These are phyloP conservation scores for Oriolus oriolus DNA, from an alignment of 2,113 vertebrate species.

Conservation along the genomic window DNA sequence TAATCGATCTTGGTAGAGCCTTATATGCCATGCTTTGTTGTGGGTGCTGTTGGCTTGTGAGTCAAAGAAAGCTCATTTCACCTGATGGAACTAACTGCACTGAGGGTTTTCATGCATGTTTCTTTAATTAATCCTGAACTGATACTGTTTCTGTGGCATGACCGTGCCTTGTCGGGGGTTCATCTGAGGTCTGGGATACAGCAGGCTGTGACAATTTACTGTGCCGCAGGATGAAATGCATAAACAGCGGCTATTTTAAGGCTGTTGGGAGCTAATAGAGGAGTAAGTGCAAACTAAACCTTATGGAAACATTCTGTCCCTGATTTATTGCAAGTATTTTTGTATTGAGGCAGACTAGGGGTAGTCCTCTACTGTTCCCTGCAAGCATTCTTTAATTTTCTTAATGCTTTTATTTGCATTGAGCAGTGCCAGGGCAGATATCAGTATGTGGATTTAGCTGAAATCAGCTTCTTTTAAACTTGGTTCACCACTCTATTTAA, in stretches of 20 bases:
- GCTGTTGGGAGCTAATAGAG: background rate
- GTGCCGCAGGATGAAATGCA: background rate
- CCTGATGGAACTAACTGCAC: background rate
- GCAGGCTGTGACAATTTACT: background rate
- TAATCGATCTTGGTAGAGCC: background rate
- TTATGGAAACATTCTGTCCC: background rate
- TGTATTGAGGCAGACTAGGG: background rate
- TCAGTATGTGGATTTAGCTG: background rate
- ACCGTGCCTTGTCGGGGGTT: background rate
- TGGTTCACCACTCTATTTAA: background rate
- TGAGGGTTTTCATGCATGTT: background rate
- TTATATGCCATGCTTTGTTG: background rate
- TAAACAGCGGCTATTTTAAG: background rate
- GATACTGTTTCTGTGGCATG: background rate
- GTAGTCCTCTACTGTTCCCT: background rate
- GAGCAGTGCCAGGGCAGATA: background rate
- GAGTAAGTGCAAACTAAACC: background rate
- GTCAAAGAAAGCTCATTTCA: background rate
- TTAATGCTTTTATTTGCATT: background rate
- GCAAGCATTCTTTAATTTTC: background rate
- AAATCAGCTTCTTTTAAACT: background rate
- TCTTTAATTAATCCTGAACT: background rate
- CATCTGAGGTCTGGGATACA: background rate
- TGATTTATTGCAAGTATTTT: background rate
- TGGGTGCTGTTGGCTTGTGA: background rate